These are phyloP conservation scores for Ibidorhyncha struthersii DNA, from an alignment of 2,113 vertebrate genomes.

Conservation along the genomic window DNA sequence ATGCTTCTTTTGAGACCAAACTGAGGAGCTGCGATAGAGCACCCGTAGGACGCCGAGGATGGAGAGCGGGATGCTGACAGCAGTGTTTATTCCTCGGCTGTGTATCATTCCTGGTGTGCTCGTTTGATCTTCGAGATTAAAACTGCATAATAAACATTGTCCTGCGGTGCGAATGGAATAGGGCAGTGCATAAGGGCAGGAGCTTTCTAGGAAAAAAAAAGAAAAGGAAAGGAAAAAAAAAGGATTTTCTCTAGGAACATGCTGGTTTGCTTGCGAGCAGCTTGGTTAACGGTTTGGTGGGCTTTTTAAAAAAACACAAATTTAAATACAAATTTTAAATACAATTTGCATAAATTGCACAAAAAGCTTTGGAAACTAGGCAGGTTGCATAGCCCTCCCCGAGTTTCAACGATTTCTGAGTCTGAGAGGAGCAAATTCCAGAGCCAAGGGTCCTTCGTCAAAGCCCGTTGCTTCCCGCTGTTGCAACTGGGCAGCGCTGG, in stretches of 20 bases:
- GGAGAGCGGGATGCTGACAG: neutral
- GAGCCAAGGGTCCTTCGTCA: neutral
- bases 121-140: neutral
- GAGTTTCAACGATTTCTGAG: accelerated
- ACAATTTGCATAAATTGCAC: neutral
- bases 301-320: neutral
- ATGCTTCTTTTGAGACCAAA: neutral
- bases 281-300: neutral
- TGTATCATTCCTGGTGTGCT: neutral
- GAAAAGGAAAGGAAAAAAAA: neutral
- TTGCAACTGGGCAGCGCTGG: neutral
- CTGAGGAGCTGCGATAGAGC: neutral
- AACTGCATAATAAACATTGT: neutral
- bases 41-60: accelerated
- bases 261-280: neutral
- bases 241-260: neutral
- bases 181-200: neutral
- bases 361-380: neutral
- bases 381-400: neutral
- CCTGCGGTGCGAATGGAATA: neutral
- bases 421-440: neutral
- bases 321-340: neutral
- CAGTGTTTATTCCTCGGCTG: neutral
- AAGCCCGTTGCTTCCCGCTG: neutral
- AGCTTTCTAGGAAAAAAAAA: neutral